A percentile compares a stretch with the other conserved stretches of the same genome.
Conservation (phyloP, 1,140 invertebrate species). For the Goniozus legneri region DNA sequence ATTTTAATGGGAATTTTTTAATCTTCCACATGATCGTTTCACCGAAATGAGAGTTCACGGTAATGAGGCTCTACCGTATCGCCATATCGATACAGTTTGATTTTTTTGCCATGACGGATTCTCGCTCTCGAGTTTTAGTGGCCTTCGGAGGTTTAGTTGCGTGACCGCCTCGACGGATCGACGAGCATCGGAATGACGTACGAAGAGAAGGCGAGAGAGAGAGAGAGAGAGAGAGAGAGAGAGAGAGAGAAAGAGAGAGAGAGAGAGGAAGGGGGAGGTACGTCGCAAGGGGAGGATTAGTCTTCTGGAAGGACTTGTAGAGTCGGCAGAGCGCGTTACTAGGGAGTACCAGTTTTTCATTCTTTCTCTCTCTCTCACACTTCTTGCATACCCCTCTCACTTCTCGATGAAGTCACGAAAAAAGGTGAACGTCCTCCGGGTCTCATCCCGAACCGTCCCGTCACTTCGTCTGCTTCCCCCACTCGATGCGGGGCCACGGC, state of each 20-base stretch:
- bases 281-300: too few relatives aligned
- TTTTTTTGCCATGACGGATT: too few relatives aligned
- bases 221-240: too few relatives aligned
- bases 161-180: neutral
- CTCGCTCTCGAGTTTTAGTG: too few relatives aligned
- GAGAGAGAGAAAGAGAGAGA: neutral
- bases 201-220: conserved; percentile 1
- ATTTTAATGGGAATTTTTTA: too few relatives aligned
- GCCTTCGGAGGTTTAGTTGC: too few relatives aligned
- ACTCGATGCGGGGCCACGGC: neutral
- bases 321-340: conserved; percentile 19
- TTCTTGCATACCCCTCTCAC: too few relatives aligned
- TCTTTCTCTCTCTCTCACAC: too few relatives aligned
- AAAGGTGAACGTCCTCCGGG: conserved; percentile 51
- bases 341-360: conserved; percentile 29
- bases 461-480: conserved; percentile 25
- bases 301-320: conserved; percentile 4
- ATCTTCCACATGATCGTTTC: too few relatives aligned
- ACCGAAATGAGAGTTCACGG: too few relatives aligned
- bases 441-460: conserved; percentile 39
- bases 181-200: neutral
- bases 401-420: conserved; percentile 45
- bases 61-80: too few relatives aligned
- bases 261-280: neutral
- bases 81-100: too few relatives aligned